Conservation (phyloP, 2,888 invertebrate species). For the Watsonalla binaria region DNA sequence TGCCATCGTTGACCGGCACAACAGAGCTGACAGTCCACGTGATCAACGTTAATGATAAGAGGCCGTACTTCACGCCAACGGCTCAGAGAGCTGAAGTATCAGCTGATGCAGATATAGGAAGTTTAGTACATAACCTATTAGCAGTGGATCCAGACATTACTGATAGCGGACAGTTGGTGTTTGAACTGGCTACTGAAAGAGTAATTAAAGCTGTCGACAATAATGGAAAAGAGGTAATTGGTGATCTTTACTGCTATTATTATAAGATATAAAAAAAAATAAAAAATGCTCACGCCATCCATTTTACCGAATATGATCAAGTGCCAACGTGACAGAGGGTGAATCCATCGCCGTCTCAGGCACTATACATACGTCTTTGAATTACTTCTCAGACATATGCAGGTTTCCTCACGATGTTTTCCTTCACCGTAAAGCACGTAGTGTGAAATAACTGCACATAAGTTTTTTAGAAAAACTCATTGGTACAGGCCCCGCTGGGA, state of each 20-base stretch:
- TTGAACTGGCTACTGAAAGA: slow-evolving; percentile 81
- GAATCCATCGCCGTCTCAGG: too few species aligned
- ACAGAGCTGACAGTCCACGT: slow-evolving; percentile 88
- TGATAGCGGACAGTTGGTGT: slow-evolving; percentile 82
- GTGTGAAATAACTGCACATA: too few species aligned
- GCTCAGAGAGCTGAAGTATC: slow-evolving; percentile 89
- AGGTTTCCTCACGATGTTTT: too few species aligned
- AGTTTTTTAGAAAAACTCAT: too few species aligned
- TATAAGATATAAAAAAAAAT: too few species aligned
- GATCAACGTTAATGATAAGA: slow-evolving; percentile 92
- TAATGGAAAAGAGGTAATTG: slow-evolving; percentile 84
- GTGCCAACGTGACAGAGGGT: too few species aligned
- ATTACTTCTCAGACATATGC: too few species aligned
- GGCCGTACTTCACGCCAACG: slow-evolving; percentile 88
- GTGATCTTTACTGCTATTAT: slow-evolving; percentile 4
- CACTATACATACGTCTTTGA: too few species aligned
- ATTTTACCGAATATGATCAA: too few species aligned
- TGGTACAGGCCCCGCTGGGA: too few species aligned
- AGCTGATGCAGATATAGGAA: slow-evolving; percentile 87
- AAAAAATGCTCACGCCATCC: too few species aligned
- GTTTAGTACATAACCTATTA: slow-evolving; percentile 83
- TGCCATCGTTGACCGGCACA: slow-evolving; percentile 89
- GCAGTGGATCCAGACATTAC: slow-evolving; percentile 90
- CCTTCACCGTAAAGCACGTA: too few species aligned
- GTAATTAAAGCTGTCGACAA: slow-evolving; percentile 89